Percentiles rank a stretch among this genome's conserved stretches.
Evolutionary conservation across 2,113 vertebrate genomes (phyloP).

Genomic region (Chauna torquata): DNA sequence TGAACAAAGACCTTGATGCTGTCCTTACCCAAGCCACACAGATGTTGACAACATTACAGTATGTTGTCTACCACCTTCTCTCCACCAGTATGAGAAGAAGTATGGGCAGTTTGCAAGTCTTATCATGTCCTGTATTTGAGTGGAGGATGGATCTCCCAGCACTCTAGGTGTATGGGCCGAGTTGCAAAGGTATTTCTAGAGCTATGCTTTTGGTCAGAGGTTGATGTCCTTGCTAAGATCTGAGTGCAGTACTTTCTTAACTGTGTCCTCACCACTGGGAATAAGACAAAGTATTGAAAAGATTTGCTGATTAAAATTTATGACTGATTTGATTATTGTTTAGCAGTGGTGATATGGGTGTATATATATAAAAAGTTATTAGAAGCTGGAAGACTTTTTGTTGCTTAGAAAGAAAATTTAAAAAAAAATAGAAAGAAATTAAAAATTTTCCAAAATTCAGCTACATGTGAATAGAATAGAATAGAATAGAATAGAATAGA

Average conservation of each 20-base stretch:
- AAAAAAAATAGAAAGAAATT: background rate
- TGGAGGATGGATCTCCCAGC: background rate
- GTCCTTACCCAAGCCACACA: background rate
- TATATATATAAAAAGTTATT: background rate
- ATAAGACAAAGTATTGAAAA: background rate
- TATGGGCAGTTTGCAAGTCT: background rate
- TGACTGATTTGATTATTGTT: background rate
- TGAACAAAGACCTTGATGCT: background rate
- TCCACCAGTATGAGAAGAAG: background rate
- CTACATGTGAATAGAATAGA: background rate
- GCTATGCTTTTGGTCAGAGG: background rate
- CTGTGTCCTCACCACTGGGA: background rate
- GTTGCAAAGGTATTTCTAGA: background rate
- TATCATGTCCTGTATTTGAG: background rate
- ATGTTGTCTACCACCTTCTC: background rate
- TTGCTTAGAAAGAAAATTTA: background rate
- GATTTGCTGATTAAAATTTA: background rate
- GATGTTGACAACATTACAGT: background rate
- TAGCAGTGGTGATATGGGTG: background rate
- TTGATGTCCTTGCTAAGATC: background rate
- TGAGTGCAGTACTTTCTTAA: background rate
- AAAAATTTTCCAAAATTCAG: background rate
- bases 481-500: too few species aligned
- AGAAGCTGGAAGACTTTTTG: background rate
- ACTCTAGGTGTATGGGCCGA: background rate